These are phyloP conservation scores for Symphodus melops DNA, from an alignment of 2,113 vertebrate species.

Conservation along the genomic window DNA sequence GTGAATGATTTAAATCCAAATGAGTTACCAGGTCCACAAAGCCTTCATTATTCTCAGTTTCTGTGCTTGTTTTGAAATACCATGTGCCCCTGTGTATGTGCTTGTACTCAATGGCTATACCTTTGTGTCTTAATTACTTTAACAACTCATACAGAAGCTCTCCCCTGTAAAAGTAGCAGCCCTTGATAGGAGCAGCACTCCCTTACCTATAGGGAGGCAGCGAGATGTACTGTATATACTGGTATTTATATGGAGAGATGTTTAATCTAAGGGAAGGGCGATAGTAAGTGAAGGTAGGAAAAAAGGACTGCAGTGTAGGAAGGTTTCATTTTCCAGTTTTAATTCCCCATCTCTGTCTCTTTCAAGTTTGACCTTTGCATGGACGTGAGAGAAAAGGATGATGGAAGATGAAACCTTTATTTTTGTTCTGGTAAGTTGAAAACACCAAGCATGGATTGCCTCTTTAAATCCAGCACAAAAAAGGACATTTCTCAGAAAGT, in stretches of 20 bases:
- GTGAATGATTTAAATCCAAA: background rate
- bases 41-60: background rate
- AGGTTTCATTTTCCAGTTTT: conserved; percentile 22
- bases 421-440: background rate
- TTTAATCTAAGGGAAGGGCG: background rate
- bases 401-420: conserved; percentile 24
- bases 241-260: background rate
- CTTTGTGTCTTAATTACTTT: conserved; percentile 59
- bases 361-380: conserved; percentile 34
- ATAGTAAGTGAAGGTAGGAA: background rate
- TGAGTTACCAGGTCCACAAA: background rate
- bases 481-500: background rate
- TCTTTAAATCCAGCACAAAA: background rate
- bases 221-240: background rate
- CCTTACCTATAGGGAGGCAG: background rate
- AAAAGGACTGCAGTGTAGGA: background rate
- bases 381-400: conserved; percentile 27
- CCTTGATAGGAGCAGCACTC: conserved; percentile 21
- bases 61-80: background rate
- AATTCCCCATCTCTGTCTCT: conserved; percentile 15
- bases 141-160: conserved; percentile 21
- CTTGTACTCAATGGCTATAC: conserved; percentile 1
- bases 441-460: background rate
- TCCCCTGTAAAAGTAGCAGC: conserved; percentile 42
- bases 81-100: background rate